Evolutionary conservation across 2,888 invertebrate genomes (phyloP).

Genomic region (Sipha maydis): DNA sequence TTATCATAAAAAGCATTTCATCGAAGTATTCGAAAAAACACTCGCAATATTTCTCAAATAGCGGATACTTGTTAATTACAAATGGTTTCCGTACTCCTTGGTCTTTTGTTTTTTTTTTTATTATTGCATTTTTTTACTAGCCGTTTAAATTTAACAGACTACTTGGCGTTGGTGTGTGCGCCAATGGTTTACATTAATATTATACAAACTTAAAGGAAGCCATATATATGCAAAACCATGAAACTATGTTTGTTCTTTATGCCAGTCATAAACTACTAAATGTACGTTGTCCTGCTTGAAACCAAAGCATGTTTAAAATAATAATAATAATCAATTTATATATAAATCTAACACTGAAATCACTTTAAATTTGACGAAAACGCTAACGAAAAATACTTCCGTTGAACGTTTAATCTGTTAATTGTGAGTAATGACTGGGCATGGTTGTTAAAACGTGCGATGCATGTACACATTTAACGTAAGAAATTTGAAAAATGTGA

Average conservation of each 20-base stretch:
- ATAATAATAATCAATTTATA: too few relatives aligned
- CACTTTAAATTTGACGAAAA: background rate
- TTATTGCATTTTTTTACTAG: background rate
- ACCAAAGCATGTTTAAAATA: background rate
- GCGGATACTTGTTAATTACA: too few relatives aligned
- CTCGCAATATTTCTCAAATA: too few relatives aligned
- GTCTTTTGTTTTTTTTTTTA: background rate
- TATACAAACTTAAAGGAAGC: background rate
- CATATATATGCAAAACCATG: background rate
- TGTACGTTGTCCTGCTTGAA: background rate
- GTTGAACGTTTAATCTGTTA: background rate
- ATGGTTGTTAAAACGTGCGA: too few relatives aligned
- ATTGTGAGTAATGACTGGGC: background rate
- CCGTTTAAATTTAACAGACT: conserved; percentile 22
- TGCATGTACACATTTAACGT: too few relatives aligned
- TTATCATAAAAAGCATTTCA: too few relatives aligned
- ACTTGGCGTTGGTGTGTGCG: background rate
- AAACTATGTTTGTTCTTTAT: background rate
- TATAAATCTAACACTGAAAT: background rate
- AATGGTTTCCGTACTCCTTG: background rate
- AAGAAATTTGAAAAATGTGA: too few relatives aligned
- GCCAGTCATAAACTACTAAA: background rate
- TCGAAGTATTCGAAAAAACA: too few relatives aligned
- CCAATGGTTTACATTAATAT: background rate
- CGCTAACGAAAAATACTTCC: too few relatives aligned